These are phyloP conservation scores for Epizoanthus stellaris DNA, from an alignment of 92 coral and sea anemone genomes.

Conservation along the genomic window DNA sequence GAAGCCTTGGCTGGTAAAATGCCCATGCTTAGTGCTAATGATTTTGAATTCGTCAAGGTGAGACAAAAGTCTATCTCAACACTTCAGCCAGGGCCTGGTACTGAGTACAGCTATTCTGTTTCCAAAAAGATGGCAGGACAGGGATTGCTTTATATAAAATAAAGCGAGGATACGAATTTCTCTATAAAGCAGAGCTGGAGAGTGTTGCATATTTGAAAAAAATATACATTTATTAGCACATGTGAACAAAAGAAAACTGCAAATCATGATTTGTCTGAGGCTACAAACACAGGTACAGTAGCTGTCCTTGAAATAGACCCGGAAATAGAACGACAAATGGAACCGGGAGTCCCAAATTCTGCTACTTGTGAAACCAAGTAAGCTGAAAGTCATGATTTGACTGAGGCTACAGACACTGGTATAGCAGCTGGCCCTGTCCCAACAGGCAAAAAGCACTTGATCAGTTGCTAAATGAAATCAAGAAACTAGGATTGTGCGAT, in stretches of 20 bases:
- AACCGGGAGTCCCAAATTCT: too few species aligned
- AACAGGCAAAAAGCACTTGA: too few species aligned
- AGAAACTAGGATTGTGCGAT: slow-evolving; percentile 36
- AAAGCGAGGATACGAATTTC: slow-evolving; percentile 4
- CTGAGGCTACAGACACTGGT: neutral
- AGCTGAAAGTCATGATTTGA: neutral
- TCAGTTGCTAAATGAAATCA: slow-evolving; percentile 35
- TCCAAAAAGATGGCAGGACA: slow-evolving; percentile 63
- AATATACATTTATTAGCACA: neutral
- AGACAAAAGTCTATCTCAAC: slow-evolving; percentile 44
- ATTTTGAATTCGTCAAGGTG: slow-evolving; percentile 57
- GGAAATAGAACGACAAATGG: too few species aligned
- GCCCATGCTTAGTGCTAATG: slow-evolving; percentile 40
- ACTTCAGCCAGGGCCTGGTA: slow-evolving; percentile 50
- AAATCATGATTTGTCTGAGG: too few species aligned
- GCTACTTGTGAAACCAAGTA: too few species aligned
- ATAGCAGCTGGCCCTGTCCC: too few species aligned
- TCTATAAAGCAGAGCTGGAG: neutral
- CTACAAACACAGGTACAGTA: too few species aligned
- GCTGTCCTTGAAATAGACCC: too few species aligned
- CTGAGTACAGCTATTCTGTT: slow-evolving; percentile 58
- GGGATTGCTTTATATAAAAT: slow-evolving; percentile 52
- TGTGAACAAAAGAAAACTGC: too few species aligned
- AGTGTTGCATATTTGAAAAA: neutral
- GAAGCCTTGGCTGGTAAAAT: slow-evolving; percentile 23